Conservation (phyloP, 2,113 vertebrate genomes). For the Chrysemys picta region DNA sequence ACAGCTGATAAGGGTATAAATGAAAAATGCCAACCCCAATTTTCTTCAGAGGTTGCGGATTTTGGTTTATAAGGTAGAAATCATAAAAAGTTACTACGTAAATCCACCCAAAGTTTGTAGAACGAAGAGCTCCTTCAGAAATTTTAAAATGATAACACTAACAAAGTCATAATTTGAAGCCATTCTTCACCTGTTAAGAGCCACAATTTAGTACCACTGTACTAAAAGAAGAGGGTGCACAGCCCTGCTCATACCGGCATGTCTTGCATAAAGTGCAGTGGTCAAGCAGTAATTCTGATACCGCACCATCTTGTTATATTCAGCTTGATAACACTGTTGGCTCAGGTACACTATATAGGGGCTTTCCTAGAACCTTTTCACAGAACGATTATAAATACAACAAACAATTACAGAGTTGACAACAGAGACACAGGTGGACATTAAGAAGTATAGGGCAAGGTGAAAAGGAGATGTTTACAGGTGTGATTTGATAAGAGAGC, state of each 20-base stretch:
- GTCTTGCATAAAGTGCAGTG: accelerated
- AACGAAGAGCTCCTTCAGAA: not conserved
- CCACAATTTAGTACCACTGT: not conserved
- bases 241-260: not conserved
- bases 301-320: not conserved
- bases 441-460: not conserved
- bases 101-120: not conserved
- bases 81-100: not conserved
- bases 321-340: not conserved
- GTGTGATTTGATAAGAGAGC: not conserved
- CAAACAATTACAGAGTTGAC: not conserved
- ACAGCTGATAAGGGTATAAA: conserved; percentile 11
- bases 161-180: not conserved
- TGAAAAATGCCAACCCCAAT: not conserved
- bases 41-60: not conserved
- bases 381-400: too few relatives aligned
- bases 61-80: not conserved
- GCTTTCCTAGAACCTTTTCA: not conserved
- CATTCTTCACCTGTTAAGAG: conserved; percentile 17
- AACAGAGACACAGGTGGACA: accelerated
- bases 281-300: not conserved
- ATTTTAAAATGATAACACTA: not conserved
- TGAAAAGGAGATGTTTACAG: not conserved
- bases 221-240: not conserved
- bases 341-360: not conserved